These are phyloP conservation scores for Cryptotermes secundus DNA, from an alignment of 1,140 invertebrate genomes.

Conservation along the genomic window DNA sequence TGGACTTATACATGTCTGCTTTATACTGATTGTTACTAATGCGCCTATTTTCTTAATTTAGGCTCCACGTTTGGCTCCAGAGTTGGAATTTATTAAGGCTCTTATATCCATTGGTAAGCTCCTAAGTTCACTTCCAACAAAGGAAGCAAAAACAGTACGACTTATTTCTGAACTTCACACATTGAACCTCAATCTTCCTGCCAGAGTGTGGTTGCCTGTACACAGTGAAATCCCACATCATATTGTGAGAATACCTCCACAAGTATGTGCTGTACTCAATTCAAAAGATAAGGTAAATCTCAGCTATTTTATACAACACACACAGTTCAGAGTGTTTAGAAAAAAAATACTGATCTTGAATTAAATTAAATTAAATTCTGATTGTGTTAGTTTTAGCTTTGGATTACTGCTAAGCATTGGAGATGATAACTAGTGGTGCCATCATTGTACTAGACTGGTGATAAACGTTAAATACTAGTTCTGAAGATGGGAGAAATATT, in stretches of 20 bases:
- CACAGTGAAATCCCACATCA: slow-evolving; percentile 71
- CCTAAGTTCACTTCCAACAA: slow-evolving; percentile 86
- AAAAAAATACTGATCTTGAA: too few relatives aligned
- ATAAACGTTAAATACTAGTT: too few relatives aligned
- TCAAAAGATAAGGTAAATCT: slow-evolving; percentile 91
- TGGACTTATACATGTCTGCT: too few relatives aligned
- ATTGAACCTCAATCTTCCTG: slow-evolving; percentile 95
- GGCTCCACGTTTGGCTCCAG: slow-evolving; percentile 79
- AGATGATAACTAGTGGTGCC: too few relatives aligned
- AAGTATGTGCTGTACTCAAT: slow-evolving; percentile 94
- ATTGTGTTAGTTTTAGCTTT: too few relatives aligned
- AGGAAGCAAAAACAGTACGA: slow-evolving; percentile 88
- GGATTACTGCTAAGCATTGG: too few relatives aligned
- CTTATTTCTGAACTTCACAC: slow-evolving; percentile 89
- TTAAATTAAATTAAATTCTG: too few relatives aligned
- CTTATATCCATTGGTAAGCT: slow-evolving; percentile 90
- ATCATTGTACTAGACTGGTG: too few relatives aligned
- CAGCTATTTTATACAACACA: neutral
- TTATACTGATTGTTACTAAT: neutral
- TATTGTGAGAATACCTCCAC: slow-evolving; percentile 89
- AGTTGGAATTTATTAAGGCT: slow-evolving; percentile 84
- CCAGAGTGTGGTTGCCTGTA: slow-evolving; percentile 94
- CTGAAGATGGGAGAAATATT: too few relatives aligned
- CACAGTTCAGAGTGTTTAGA: too few relatives aligned
- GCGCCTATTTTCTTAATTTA: slow-evolving; percentile 45